Evolutionary conservation across 1,140 invertebrate genomes (phyloP), one percentile per base, ranked within the genome.

Genomic region (Cyclargus thomasi): DNA sequence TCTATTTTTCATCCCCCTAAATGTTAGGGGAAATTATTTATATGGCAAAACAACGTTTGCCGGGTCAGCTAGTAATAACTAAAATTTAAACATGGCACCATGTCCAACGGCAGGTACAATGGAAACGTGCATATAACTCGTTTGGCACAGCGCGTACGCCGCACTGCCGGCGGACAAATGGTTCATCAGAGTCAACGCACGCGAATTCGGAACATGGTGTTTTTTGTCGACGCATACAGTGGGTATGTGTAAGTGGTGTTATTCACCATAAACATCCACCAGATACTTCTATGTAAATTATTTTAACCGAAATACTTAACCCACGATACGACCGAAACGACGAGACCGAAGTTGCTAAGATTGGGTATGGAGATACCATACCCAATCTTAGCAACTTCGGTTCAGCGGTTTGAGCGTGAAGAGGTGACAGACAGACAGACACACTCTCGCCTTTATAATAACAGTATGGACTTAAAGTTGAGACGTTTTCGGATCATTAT

Each of bases 101-200:
- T 17, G 53, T 55, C 0, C 14, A 59, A 59, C 55, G 55, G 55
- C 17, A 5, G 21, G 11, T 59, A 35, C 70, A 79, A 76, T 79
- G 79, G 74, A 73, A 70, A 79, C 77, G 62, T 67, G 57, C 65
- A 53, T 53, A 67, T 67, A 80, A 82, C 79, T 75, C 67, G 79
- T 79, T 81, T 70, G 63, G 62, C 71, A 66, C 68, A 72, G 74
- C 70, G 73, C 70, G 65, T 69, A 67, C 71, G 69, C 72, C 70
- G 65, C 67, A 67, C 71, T 63, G 57, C 67, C 69, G 68, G 64
- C 66, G 70, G 72, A 67, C 82, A 82, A 80, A 82, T 80, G 79
- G 77, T 82, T 78, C 78, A 82, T 78, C 74, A 72, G 73, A 83
- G 80, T 82, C 80, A 81, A 80, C 73, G 81, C 73, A 78, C 79